Percentiles rank a stretch among this genome's conserved stretches.
These are phyloP conservation scores for Saguinus midas DNA, from an alignment of 2,113 vertebrate species.

Conservation along the genomic window DNA sequence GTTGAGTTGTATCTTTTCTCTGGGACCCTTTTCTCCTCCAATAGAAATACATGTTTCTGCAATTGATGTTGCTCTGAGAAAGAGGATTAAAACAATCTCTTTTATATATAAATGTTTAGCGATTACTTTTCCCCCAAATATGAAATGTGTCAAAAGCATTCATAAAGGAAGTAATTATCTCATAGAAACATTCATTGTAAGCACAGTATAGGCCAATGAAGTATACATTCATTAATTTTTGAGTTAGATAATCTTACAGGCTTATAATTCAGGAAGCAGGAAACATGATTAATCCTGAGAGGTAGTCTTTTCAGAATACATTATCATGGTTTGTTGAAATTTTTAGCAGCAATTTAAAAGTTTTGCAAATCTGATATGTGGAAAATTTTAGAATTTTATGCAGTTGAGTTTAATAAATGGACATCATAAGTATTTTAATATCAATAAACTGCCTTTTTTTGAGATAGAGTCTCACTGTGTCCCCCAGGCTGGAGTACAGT, in stretches of 20 bases:
- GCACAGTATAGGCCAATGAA: not conserved
- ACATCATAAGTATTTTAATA: slow-evolving; percentile 12
- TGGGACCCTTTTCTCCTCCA: not conserved
- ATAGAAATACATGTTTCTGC: not conserved
- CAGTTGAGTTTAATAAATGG: not conserved
- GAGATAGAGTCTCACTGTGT: too few relatives aligned
- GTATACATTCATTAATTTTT: not conserved
- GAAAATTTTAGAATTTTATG: not conserved
- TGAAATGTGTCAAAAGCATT: slow-evolving; percentile 18
- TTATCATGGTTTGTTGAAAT: not conserved
- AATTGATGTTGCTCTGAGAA: not conserved
- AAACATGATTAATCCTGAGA: not conserved
- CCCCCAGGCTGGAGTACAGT: too few relatives aligned
- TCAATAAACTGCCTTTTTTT: not conserved
- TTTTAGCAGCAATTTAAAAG: not conserved
- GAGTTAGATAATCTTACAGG: not conserved
- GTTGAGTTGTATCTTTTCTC: not conserved
- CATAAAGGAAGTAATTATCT: not conserved
- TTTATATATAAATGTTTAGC: not conserved
- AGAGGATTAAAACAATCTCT: not conserved
- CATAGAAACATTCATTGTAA: not conserved
- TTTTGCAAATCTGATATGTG: not conserved
- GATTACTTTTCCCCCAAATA: not conserved
- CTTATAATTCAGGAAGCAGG: not conserved
- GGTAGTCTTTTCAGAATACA: not conserved